Conservation (phyloP, 23 tunicate genomes). For the Trididemnum nubilum region DNA sequence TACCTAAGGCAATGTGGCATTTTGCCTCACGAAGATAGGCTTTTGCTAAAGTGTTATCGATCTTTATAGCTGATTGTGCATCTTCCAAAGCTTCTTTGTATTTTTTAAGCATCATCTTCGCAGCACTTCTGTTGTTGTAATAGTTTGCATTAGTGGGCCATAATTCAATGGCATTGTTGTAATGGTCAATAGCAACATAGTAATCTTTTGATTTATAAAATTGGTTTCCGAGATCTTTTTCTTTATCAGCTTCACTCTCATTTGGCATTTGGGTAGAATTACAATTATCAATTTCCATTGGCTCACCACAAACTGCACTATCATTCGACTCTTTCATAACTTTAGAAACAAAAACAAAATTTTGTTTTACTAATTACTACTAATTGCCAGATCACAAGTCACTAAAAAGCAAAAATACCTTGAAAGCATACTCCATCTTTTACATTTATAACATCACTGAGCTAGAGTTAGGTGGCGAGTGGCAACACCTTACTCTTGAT, state of each 20-base stretch:
- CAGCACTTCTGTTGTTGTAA: slow-evolving; percentile 80
- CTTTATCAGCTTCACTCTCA: slow-evolving; percentile 64
- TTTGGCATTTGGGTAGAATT: no score
- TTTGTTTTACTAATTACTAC: no score
- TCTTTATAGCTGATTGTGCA: slow-evolving; percentile 64
- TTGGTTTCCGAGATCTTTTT: slow-evolving; percentile 62
- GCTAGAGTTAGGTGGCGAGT: no score
- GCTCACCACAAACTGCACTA: no score
- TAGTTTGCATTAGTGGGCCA: slow-evolving; percentile 66
- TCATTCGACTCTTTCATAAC: no score
- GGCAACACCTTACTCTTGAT: no score
- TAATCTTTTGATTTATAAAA: slow-evolving; percentile 71
- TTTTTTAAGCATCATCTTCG: slow-evolving; percentile 65
- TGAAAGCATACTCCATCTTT: no score
- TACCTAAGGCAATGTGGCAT: slow-evolving; percentile 89
- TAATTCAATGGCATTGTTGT: slow-evolving; percentile 54
- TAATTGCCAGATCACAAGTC: no score
- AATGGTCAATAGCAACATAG: slow-evolving; percentile 47
- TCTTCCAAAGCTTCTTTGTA: slow-evolving; percentile 79
- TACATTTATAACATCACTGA: no score
- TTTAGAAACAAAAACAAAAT: no score
- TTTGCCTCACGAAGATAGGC: slow-evolving; percentile 82
- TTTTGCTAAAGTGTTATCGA: slow-evolving; percentile 59
- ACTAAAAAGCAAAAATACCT: no score
- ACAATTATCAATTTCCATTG: no score